Percentiles rank a stretch among this genome's conserved stretches.
Conservation (phyloP, 2,888 invertebrate genomes). For the Metacarcinus magister region DNA sequence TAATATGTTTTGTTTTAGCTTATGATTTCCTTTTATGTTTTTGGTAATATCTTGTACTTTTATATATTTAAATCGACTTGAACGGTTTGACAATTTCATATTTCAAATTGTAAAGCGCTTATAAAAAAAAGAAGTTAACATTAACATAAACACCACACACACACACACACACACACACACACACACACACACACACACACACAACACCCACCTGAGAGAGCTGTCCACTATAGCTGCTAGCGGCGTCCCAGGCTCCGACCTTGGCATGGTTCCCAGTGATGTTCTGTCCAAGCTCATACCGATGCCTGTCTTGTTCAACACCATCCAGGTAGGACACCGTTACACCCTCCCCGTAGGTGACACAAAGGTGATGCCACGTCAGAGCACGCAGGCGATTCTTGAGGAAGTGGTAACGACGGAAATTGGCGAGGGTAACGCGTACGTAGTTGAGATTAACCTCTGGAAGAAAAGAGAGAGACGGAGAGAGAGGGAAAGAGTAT, state of each 20-base stretch:
- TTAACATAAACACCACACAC: neutral
- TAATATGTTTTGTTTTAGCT: too few species aligned
- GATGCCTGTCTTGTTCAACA: conserved; percentile 64
- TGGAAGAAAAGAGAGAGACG: conserved; percentile 30
- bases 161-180: neutral
- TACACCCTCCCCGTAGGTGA: conserved; percentile 70
- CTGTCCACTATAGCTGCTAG: conserved; percentile 78
- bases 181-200: neutral
- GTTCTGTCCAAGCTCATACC: conserved; percentile 26
- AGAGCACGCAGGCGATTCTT: conserved; percentile 69
- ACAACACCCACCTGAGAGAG: conserved; percentile 72
- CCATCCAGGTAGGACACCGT: conserved; percentile 79
- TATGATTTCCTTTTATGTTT: too few species aligned
- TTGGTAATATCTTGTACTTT: too few species aligned
- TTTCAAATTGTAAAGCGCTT: too few species aligned
- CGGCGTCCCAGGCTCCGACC: conserved; percentile 76
- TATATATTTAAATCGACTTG: too few species aligned
- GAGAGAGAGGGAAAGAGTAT: neutral
- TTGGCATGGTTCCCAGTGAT: conserved; percentile 73
- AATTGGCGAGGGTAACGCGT: conserved; percentile 73
- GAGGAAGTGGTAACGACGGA: conserved; percentile 77
- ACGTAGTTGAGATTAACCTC: conserved; percentile 78
- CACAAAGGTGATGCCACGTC: conserved; percentile 81
- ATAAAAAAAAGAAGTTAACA: too few species aligned
- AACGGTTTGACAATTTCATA: too few species aligned